phyloP scores from a whole-genome alignment of 1,140 invertebrate genomes.

The Sinonovacula constricta region DNA sequence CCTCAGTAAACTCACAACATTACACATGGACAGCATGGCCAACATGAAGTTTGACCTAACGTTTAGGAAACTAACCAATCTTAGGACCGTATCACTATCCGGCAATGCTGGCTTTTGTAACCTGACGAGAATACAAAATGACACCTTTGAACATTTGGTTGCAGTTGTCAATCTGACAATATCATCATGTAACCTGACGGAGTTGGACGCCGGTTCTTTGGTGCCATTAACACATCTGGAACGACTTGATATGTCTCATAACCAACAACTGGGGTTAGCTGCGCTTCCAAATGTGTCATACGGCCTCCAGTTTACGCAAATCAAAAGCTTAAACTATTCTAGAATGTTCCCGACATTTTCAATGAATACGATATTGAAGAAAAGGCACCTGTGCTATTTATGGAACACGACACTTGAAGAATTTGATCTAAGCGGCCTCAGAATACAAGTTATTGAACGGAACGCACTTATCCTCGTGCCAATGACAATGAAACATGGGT shows the following conservation, averaged over 20 bases:
- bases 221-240: constrained; percentile 2
- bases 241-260: constrained; percentile 36
- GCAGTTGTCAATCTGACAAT: constrained; percentile 23
- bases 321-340: constrained; percentile 21
- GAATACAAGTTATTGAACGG: neutral
- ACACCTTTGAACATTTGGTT: neutral
- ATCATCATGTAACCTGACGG: constrained; percentile 31
- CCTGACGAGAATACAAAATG: neutral
- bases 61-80: neutral
- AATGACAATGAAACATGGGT: neutral
- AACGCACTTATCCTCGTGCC: constrained; percentile 43
- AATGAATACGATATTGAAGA: neutral
- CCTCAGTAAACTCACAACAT: too few species aligned
- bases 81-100: neutral
- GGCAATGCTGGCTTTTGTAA: constrained; percentile 1
- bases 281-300: constrained; percentile 20
- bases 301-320: constrained; percentile 30
- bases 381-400: constrained; percentile 23
- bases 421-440: neutral
- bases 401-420: constrained; percentile 35
- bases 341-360: constrained; percentile 10
- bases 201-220: constrained; percentile 24
- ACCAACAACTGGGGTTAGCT: constrained; percentile 34
- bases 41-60: neutral
- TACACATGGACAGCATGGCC: too few species aligned